Conservation (phyloP, 2,797 vertebrate genomes). For the Lophura swinhoii region DNA sequence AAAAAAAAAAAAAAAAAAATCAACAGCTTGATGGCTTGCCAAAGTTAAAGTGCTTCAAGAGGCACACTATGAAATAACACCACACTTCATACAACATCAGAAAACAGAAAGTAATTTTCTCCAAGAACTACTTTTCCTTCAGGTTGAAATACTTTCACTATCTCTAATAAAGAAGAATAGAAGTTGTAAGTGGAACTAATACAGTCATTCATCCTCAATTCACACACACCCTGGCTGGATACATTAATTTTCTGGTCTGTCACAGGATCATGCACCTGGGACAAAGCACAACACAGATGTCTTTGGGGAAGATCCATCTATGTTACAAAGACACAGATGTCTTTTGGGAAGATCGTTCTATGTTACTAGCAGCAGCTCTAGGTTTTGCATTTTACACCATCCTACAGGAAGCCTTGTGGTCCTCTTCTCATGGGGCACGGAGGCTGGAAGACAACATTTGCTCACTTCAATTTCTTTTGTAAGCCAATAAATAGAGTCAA, state of each 20-base stretch:
- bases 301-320: background rate
- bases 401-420: background rate
- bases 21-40: background rate
- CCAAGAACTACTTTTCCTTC: background rate
- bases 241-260: background rate
- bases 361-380: background rate
- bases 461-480: background rate
- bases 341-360: background rate
- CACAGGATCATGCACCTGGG: background rate
- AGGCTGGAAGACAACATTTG: background rate
- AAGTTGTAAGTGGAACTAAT: background rate
- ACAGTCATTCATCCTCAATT: background rate
- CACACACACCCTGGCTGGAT: background rate
- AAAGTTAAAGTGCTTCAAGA: background rate
- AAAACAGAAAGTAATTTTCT: background rate
- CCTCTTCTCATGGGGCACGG: background rate
- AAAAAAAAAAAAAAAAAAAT: background rate
- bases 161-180: background rate
- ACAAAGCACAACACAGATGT: rapidly evolving
- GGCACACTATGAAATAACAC: background rate
- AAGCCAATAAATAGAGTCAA: background rate
- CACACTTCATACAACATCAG: background rate
- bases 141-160: background rate
- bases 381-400: background rate
- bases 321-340: rapidly evolving